Evolutionary conservation across 2,797 vertebrate genomes (phyloP), one percentile per base, ranked within the genome.

Genomic region (Parauchenoglanis ngamensis): DNA sequence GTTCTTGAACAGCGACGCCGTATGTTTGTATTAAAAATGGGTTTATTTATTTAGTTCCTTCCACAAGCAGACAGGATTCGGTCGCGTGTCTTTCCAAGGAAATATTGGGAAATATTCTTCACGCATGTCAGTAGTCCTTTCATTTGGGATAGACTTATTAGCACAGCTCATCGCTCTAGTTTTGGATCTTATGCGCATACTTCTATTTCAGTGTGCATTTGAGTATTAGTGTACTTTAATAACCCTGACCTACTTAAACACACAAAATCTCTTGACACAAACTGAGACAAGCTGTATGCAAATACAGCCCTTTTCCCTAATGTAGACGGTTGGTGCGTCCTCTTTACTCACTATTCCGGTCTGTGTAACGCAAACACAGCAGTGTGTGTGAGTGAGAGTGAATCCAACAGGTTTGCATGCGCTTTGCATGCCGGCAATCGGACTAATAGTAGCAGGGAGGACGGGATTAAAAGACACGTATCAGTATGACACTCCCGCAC

Each of bases 281-380:
- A 75, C 23, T 2, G 13, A 73, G n/a, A 21, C 92, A 93, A 95
- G 90, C 92, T 92, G 92, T 90, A 95, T 94, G 94, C 93, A 95
- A 96, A 95, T 93, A 2, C 85, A 25, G 35, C 57, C 52, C 21
- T 25, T 35, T 72, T 85, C 70, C 82, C 57, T 8, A 23, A 83
- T 83, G 78, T 70, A 77, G 90, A 84, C 87, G 28, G 90, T 87
- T 89, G 84, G 75, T 87, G 75, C 84, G 31, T 87, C 83, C 85
- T 82, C 52, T 56, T 85, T 91, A 89, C 84, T 86, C 86, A 87
- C 80, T 89, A 91, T 81, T 91, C 90, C 81, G 88, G 87, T 68
- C 44, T 88, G 28, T 63, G 76, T 87, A 87, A 78, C 68, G 82
- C 75, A 78, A 87, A 87, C 23, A 78, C 23, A n/a, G 4, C 13